Conservation (phyloP, 1,140 invertebrate genomes). For the Mya arenaria region DNA sequence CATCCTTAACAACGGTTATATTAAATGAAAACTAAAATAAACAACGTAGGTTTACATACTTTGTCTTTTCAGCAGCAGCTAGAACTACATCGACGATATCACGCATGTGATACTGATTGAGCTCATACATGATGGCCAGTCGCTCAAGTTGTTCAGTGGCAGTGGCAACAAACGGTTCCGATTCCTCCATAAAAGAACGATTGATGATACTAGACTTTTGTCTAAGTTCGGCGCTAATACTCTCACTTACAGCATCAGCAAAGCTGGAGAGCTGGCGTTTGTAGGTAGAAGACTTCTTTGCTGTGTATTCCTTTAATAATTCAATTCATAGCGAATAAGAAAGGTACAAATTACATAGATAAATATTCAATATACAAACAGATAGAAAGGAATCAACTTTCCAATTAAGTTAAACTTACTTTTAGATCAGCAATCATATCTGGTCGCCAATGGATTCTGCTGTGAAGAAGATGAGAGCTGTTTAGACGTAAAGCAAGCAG, state of each 20-base stretch:
- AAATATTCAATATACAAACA: too few species aligned
- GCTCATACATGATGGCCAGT: constrained; percentile 32
- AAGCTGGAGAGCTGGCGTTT: constrained; percentile 1
- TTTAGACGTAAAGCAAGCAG: constrained; percentile 88
- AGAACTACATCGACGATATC: constrained; percentile 16
- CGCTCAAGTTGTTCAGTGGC: not conserved
- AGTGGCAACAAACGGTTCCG: not conserved
- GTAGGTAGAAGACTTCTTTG: not conserved
- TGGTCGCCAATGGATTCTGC: constrained; percentile 90
- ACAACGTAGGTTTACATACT: not conserved
- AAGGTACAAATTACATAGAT: too few species aligned
- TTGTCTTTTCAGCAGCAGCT: not conserved
- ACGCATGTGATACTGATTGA: constrained; percentile 32
- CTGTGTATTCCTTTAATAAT: constrained; percentile 1
- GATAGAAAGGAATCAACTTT: too few species aligned
- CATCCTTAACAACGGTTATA: too few species aligned
- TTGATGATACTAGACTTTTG: constrained; percentile 16
- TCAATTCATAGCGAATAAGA: too few species aligned
- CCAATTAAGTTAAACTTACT: constrained; percentile 68
- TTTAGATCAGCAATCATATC: constrained; percentile 85
- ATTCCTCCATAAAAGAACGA: constrained; percentile 3
- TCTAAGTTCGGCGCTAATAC: not conserved
- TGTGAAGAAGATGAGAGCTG: constrained; percentile 91
- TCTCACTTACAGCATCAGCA: not conserved
- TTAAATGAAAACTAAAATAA: too few species aligned